Conservation (phyloP, 2,113 vertebrate genomes). For the Strix aluco region DNA sequence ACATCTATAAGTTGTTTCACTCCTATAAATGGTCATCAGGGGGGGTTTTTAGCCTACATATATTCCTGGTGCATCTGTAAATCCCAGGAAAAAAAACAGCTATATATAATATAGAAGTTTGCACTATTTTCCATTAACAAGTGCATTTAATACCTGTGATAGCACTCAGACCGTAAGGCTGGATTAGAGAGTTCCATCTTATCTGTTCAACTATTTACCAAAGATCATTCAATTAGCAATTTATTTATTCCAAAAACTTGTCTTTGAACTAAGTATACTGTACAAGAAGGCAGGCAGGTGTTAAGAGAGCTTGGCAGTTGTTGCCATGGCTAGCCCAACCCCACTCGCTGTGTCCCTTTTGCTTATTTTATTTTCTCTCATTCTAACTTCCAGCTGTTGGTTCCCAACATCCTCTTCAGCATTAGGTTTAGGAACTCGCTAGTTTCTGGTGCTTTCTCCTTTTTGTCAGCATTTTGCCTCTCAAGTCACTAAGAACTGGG, state of each 20-base stretch:
- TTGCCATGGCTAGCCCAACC: not conserved
- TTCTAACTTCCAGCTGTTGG: not conserved
- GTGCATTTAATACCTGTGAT: not conserved
- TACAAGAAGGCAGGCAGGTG: no score
- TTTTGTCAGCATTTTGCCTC: not conserved
- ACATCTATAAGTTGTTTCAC: not conserved
- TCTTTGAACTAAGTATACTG: not conserved
- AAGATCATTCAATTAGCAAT: not conserved
- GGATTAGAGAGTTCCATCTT: not conserved
- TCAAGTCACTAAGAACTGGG: not conserved
- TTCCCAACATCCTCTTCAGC: not conserved
- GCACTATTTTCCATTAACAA: not conserved
- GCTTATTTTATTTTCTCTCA: not conserved
- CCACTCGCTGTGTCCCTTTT: accelerated
- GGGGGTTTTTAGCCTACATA: accelerated
- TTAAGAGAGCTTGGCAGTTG: not conserved
- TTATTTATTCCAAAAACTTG: not conserved
- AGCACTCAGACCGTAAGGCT: not conserved
- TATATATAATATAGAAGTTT: not conserved
- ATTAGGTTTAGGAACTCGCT: not conserved
- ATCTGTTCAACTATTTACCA: not conserved
- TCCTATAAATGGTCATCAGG: accelerated
- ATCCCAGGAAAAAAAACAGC: no score
- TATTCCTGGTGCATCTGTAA: not conserved
- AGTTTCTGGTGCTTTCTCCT: not conserved